Conservation (phyloP, 1,140 invertebrate species). For the Eupeodes corollae region DNA sequence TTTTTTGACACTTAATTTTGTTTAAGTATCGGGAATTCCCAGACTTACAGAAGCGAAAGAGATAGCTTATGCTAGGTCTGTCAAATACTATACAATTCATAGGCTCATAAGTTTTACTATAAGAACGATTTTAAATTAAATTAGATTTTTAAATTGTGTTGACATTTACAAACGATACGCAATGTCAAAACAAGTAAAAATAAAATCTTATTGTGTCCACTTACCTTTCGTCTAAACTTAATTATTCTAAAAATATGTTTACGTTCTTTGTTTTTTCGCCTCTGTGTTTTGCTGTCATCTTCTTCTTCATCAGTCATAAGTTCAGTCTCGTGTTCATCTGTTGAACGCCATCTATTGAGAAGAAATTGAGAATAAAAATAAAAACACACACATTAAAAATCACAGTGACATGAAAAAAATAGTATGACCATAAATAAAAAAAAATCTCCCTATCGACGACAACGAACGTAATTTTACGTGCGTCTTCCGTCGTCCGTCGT, state of each 20-base stretch:
- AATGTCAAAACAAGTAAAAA: neutral
- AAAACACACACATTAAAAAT: neutral
- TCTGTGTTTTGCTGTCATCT: constrained; percentile 13
- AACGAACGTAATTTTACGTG: too few species aligned
- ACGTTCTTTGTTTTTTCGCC: constrained; percentile 5
- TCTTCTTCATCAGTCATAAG: constrained; percentile 11
- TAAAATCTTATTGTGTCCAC: neutral
- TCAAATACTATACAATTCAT: too few species aligned
- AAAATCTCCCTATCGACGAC: neutral
- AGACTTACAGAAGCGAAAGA: too few species aligned
- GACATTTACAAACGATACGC: too few species aligned
- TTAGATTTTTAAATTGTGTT: too few species aligned
- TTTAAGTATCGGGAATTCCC: too few species aligned
- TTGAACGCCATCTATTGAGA: constrained; percentile 15
- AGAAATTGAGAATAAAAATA: constrained; percentile 3
- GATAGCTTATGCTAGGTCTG: too few species aligned
- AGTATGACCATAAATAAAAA: neutral
- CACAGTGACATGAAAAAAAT: neutral
- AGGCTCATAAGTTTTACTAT: too few species aligned
- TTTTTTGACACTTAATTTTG: too few species aligned
- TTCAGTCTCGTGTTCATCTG: constrained; percentile 24
- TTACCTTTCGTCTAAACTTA: constrained; percentile 19
- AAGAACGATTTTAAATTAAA: too few species aligned
- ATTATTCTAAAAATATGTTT: constrained; percentile 29
- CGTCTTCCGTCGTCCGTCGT: too few species aligned